Evolutionary conservation across 2,888 invertebrate species (phyloP).

Genomic region (Leucania comma): DNA sequence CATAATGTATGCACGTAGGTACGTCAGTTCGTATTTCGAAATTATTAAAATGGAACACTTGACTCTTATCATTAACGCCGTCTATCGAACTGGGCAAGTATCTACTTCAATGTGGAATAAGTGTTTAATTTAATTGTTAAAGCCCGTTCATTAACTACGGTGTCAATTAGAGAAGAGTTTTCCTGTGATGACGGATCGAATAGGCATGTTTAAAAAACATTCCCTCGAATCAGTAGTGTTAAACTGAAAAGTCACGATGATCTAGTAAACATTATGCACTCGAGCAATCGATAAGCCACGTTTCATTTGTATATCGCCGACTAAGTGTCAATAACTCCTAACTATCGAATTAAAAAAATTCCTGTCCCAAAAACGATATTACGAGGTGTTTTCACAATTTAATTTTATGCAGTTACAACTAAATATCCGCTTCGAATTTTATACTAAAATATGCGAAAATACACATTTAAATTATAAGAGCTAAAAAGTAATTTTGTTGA

Average conservation of each 20-base stretch:
- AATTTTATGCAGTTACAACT: too few species aligned
- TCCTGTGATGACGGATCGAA: neutral
- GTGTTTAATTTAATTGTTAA: conserved; percentile 40
- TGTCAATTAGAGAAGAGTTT: conserved; percentile 2
- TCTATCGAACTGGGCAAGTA: conserved; percentile 22
- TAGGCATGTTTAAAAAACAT: conserved; percentile 6
- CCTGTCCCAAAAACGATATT: too few species aligned
- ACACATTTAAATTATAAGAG: too few species aligned
- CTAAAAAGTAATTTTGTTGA: too few species aligned
- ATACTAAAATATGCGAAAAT: too few species aligned
- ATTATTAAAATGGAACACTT: conserved; percentile 29
- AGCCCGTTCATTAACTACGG: conserved; percentile 22
- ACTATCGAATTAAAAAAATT: too few species aligned
- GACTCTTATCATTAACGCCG: conserved; percentile 32
- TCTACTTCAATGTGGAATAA: conserved; percentile 12
- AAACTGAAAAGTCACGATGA: neutral
- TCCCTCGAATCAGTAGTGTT: neutral
- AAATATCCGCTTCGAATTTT: too few species aligned
- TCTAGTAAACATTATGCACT: neutral
- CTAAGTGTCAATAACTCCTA: too few species aligned
- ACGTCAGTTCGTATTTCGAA: conserved; percentile 18
- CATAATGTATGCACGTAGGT: neutral
- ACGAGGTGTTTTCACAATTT: too few species aligned
- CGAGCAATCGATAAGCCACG: too few species aligned
- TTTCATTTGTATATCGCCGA: too few species aligned